phyloP scores from a whole-genome alignment of 2,888 invertebrate genomes.

The Chloroclysta siterata region DNA sequence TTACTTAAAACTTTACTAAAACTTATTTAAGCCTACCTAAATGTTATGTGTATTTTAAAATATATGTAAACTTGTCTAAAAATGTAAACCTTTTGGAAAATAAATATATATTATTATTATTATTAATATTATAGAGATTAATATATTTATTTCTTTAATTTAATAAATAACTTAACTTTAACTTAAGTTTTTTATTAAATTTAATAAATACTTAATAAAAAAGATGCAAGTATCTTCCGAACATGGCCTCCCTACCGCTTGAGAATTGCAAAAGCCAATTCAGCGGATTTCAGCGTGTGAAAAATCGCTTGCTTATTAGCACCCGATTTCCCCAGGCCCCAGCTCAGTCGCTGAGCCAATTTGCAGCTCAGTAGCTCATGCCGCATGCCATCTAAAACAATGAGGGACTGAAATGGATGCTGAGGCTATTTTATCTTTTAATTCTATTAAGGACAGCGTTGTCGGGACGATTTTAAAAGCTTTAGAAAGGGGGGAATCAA shows the following conservation, averaged over 20 bases:
- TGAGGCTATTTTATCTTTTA: constrained; percentile 5
- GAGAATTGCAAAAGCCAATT: constrained; percentile 29
- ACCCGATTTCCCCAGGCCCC: constrained; percentile 42
- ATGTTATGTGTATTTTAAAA: too few relatives aligned
- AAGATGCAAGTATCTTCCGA: background rate
- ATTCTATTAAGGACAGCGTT: constrained; percentile 3
- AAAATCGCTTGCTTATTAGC: constrained; percentile 45
- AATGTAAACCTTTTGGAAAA: too few relatives aligned
- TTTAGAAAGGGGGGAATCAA: background rate
- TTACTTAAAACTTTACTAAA: too few relatives aligned
- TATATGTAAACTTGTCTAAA: too few relatives aligned
- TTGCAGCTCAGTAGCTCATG: constrained; percentile 28
- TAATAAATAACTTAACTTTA: too few relatives aligned
- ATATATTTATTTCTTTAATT: too few relatives aligned
- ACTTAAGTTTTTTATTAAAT: too few relatives aligned
- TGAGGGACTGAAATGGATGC: constrained; percentile 8
- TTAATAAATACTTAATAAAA: too few relatives aligned
- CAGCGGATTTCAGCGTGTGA: constrained; percentile 31
- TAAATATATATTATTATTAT: too few relatives aligned
- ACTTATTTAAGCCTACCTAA: too few relatives aligned
- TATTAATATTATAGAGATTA: too few relatives aligned
- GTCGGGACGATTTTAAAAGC: background rate
- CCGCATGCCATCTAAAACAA: constrained; percentile 33
- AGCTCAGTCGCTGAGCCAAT: constrained; percentile 37
- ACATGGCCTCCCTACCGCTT: background rate